phyloP scores from a whole-genome alignment of 1,140 invertebrate species.

The Diprion similis region DNA sequence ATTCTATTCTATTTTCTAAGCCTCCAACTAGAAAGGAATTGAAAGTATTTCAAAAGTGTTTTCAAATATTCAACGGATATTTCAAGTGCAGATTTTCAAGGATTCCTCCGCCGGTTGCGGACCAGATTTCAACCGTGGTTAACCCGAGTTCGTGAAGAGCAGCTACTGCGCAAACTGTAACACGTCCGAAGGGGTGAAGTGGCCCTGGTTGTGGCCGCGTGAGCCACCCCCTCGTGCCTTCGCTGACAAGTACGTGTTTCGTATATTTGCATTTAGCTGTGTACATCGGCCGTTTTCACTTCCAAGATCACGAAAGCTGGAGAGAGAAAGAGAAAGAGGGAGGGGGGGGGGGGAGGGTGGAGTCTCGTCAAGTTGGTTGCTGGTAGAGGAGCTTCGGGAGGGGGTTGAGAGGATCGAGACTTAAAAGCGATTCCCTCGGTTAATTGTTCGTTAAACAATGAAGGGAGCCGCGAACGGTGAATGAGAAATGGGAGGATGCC shows the following conservation, averaged over 20 bases:
- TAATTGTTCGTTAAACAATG: neutral
- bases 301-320: constrained; percentile 1
- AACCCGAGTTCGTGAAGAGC: neutral
- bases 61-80: too few species aligned
- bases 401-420: neutral
- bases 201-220: neutral
- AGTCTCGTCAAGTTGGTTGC: too few species aligned
- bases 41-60: too few species aligned
- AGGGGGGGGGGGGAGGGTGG: neutral
- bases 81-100: too few species aligned
- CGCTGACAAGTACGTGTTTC: constrained; percentile 1
- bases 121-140: neutral
- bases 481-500: neutral
- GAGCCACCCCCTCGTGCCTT: neutral
- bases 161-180: constrained; percentile 14
- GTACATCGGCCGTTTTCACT: neutral
- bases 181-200: constrained; percentile 17
- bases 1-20: too few species aligned
- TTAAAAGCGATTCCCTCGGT: neutral
- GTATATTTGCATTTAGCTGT: neutral
- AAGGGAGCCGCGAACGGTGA: neutral
- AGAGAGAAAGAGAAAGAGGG: constrained; percentile 13
- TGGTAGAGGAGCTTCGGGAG: too few species aligned
- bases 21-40: too few species aligned
- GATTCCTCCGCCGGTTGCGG: too few species aligned